Evolutionary conservation across 2,113 vertebrate genomes (phyloP).

Genomic region (Vulpes ferrilata): DNA sequence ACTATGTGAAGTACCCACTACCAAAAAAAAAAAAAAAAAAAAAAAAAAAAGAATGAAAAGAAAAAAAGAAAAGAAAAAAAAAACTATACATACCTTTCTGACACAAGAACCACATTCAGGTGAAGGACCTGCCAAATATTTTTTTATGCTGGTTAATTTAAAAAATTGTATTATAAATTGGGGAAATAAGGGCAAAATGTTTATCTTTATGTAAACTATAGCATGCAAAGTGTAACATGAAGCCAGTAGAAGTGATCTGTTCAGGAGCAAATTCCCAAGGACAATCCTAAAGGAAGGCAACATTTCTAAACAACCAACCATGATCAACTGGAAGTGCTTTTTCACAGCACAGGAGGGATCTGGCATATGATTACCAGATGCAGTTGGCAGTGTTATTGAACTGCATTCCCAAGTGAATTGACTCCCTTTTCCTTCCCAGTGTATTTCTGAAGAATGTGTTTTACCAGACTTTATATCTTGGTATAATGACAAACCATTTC

Average conservation of each 20-base stretch:
- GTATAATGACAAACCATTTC: neutral
- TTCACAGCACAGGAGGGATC: neutral
- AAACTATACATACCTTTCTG: neutral
- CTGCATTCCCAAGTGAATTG: neutral
- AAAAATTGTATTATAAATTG: neutral
- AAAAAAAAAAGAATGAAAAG: neutral
- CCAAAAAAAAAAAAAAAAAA: neutral
- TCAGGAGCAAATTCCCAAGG: conserved; percentile 8
- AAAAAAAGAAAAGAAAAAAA: neutral
- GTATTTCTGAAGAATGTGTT: conserved; percentile 26
- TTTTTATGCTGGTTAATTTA: neutral
- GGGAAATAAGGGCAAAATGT: neutral
- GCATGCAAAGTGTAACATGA: neutral
- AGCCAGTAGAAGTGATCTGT: neutral
- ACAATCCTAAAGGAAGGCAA: neutral
- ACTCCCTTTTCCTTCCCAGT: neutral
- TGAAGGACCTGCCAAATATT: neutral
- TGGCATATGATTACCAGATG: conserved; percentile 43
- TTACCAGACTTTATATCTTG: neutral
- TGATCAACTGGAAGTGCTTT: conserved; percentile 5
- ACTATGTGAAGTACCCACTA: neutral
- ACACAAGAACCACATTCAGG: neutral
- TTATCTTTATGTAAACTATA: neutral
- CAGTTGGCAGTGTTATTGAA: conserved; percentile 49
- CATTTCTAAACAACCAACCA: conserved; percentile 7